Evolutionary conservation across 2,797 vertebrate genomes (phyloP).

Genomic region (Gallinago nigripennis): DNA sequence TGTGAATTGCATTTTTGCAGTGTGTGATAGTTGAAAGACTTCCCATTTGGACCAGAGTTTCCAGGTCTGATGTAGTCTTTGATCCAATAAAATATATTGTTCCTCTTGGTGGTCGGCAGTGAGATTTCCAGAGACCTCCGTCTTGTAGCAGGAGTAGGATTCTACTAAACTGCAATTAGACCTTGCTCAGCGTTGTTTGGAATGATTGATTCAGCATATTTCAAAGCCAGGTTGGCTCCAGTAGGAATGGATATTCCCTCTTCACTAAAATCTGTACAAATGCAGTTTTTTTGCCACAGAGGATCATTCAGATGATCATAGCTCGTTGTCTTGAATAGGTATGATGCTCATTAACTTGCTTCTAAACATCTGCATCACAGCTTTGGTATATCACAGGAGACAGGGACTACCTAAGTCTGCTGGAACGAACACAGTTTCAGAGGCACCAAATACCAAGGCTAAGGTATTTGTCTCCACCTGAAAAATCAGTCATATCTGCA

Average conservation of each 20-base stretch:
- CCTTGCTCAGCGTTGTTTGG: neutral
- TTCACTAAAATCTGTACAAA: neutral
- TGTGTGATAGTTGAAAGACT: neutral
- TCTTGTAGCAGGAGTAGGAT: rapidly evolving
- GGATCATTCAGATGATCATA: neutral
- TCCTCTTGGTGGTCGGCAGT: neutral
- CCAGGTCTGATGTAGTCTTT: neutral
- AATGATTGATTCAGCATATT: neutral
- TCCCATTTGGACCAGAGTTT: neutral
- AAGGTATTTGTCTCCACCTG: neutral
- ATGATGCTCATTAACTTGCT: neutral
- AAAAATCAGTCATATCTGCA: neutral
- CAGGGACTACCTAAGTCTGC: neutral
- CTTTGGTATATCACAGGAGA: neutral
- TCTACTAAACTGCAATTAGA: neutral
- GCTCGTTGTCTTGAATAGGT: neutral
- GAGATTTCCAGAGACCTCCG: neutral
- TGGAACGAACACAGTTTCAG: neutral
- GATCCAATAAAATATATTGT: neutral
- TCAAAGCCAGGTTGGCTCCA: neutral
- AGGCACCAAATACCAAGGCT: neutral
- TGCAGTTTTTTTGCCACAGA: neutral
- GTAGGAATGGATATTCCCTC: neutral
- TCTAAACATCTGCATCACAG: neutral
- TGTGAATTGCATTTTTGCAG: neutral